Base-by-base conservation (phyloP, 2,797 vertebrate genomes). In the Sebastes itinus region DNA sequence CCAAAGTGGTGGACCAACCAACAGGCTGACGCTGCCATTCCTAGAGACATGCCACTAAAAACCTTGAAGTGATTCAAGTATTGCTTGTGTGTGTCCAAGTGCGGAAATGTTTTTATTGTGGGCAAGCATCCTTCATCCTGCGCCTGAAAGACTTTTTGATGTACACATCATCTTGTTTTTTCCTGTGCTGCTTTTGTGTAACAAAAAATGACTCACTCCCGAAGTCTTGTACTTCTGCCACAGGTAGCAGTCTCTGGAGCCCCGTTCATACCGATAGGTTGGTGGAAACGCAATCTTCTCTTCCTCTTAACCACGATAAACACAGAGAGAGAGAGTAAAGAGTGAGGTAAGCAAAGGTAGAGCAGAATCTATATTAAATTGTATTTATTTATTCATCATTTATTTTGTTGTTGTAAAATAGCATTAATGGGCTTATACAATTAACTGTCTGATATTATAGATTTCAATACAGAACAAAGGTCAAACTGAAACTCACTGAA, bases 191-290 rank as follows among this genome's bases (percentile, higher is more conserved):
- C 2, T 73, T 84, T 58, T 59, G 62, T 73, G 16, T 14, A 18
- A 69, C 5, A 49, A 28, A 13, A 64, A 68, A 63, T 80, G 46
- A 86, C 88, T 89, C 90, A 97, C 97, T 84, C 97, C 96, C 66
- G 96, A 96, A 18, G 95, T 96, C 92, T 96, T 97, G 92, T 96
- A 96, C 88, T 97, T 97, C 68, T 97, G 96, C 95, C 96, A 96
- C 2, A 96, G 92, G 86, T 97, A 97, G 62, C 94, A 95, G 87
- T 96, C 95, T 78, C 97, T 94, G 22, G 97, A 96, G 80, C 96
- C 96, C 8, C 96, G 92, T 60, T 97, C 97, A 80, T 97, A 97
- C n/a, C 96, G 96, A 75, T 96, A 97, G 25, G 97, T 97, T 28
- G 97, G 97, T 71, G 96, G 97, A 89, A 97, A 97, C 2, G 94